Evolutionary conservation across 2,888 invertebrate species (phyloP).

Genomic region (Gryllus longicercus): DNA sequence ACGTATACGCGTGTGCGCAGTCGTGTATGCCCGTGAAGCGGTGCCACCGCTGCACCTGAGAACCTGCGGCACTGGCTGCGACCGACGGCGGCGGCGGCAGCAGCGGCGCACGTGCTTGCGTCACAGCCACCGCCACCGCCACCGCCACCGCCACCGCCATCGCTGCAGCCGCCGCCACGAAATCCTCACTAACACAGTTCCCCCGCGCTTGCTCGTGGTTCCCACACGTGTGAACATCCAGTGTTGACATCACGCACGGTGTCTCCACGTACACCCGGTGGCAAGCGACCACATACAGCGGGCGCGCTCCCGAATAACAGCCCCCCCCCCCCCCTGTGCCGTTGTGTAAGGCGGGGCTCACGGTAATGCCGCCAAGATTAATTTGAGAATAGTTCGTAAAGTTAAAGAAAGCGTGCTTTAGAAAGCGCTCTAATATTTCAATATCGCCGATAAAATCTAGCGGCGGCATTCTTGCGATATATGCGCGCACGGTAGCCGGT

Average conservation of each 20-base stretch:
- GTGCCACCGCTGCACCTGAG: too few relatives aligned
- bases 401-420: not conserved
- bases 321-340: too few relatives aligned
- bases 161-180: not conserved
- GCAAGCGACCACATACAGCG: too few relatives aligned
- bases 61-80: too few relatives aligned
- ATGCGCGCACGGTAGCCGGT: not conserved
- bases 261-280: too few relatives aligned
- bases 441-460: not conserved
- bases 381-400: not conserved
- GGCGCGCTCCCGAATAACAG: too few relatives aligned
- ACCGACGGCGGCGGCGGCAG: too few relatives aligned
- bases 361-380: too few relatives aligned
- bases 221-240: not conserved
- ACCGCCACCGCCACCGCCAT: not conserved
- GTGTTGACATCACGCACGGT: not conserved
- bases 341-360: too few relatives aligned
- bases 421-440: not conserved
- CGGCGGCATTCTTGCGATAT: not conserved
- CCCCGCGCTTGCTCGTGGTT: not conserved
- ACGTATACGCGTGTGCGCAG: too few relatives aligned
- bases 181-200: constrained; percentile 11
- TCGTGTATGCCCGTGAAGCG: too few relatives aligned
- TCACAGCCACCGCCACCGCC: not conserved
- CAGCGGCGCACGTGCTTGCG: too few relatives aligned